Percentiles rank a stretch among this genome's conserved stretches.
phyloP scores from a whole-genome alignment of 2,113 vertebrate genomes.

The Tragelaphus imberbis region DNA sequence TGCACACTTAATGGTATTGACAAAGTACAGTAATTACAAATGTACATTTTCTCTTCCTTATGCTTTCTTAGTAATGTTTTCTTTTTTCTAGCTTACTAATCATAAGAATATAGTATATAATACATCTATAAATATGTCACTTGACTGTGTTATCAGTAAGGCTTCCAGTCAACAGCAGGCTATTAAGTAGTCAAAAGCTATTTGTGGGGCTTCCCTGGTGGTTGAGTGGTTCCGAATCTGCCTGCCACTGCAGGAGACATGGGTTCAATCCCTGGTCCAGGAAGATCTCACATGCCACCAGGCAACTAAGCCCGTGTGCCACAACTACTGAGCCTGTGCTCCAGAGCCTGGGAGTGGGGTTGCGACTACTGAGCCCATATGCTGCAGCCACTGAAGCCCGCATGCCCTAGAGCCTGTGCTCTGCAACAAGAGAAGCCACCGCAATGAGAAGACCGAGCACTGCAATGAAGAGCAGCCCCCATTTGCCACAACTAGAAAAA shows the following conservation, averaged over 20 bases:
- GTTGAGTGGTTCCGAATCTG: not conserved
- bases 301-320: not conserved
- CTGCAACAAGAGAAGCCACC: not conserved
- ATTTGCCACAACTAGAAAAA: not conserved
- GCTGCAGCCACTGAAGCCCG: not conserved
- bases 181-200: not conserved
- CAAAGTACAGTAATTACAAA: not conserved
- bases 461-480: not conserved
- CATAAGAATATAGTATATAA: not conserved
- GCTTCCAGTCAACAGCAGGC: not conserved
- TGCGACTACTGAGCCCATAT: rapidly evolving
- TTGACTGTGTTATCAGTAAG: not conserved
- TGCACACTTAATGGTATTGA: not conserved
- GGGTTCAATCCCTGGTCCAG: not conserved
- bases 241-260: not conserved
- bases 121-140: not conserved
- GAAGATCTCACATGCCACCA: not conserved
- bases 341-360: not conserved
- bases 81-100: not conserved
- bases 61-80: not conserved
- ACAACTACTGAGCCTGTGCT: not conserved
- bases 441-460: not conserved
- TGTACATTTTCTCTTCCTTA: not conserved
- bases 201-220: not conserved
- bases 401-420: not conserved